Evolutionary conservation across 2,113 vertebrate genomes (phyloP).

Genomic region (Cromileptes altivelis): DNA sequence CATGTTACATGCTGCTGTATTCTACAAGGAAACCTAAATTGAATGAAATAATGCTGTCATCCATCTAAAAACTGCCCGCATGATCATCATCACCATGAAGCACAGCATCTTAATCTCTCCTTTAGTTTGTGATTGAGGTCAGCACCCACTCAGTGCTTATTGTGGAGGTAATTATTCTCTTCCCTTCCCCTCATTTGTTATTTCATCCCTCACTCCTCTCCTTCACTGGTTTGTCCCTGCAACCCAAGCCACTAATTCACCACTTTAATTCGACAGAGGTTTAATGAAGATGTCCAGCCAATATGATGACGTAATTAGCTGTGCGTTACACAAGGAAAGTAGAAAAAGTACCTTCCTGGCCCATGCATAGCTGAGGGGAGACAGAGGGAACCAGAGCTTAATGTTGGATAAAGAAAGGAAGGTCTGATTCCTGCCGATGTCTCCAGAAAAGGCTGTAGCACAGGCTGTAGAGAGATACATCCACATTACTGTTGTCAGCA

Average conservation of each 20-base stretch:
- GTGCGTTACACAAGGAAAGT: background rate
- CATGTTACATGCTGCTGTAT: background rate
- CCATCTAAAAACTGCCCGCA: background rate
- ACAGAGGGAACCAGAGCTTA: background rate
- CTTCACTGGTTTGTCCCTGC: background rate
- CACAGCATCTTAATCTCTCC: background rate
- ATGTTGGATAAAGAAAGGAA: conserved; percentile 12
- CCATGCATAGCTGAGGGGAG: background rate
- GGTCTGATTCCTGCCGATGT: conserved; percentile 5
- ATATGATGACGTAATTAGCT: conserved; percentile 27
- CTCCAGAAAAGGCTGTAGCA: background rate
- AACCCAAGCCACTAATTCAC: background rate
- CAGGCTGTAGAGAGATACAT: background rate
- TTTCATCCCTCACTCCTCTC: conserved; percentile 24
- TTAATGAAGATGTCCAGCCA: conserved; percentile 44
- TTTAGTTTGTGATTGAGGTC: conserved; percentile 23
- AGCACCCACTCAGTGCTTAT: conserved; percentile 1
- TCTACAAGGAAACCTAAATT: background rate
- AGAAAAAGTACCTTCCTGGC: background rate
- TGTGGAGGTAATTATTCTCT: conserved; percentile 24
- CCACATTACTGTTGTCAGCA: background rate
- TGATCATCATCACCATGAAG: too few relatives aligned
- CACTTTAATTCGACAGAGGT: conserved; percentile 7
- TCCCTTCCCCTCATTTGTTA: background rate
- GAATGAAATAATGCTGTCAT: background rate